Base-by-base conservation (phyloP, 2,113 vertebrate genomes). In the Haplotaxodon microlepis region DNA sequence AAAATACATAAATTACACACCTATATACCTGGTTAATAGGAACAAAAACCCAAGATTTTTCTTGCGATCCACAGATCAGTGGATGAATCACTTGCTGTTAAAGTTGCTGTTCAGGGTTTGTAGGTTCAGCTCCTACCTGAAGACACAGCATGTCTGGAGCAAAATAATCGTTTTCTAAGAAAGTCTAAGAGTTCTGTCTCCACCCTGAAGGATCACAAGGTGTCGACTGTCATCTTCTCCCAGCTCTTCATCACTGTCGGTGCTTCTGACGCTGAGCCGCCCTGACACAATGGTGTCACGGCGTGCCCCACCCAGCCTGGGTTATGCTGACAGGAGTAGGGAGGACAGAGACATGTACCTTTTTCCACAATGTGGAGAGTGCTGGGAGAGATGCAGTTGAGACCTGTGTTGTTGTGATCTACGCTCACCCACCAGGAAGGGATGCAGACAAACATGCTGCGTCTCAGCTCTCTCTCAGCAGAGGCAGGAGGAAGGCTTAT, bases 211-310 rank as follows among this genome's bases (percentile, higher is more conserved):
- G 50, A 76, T 78, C 42, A 78, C 42, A 29, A 84, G 51, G 84
- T 71, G 50, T 61, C 27, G 7, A 5, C 59, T 34, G 69, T 80
- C 82, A 17, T 50, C 73, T 66, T 66, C 76, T 80, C 31, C 12
- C 81, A 40, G 38, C 86, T 86, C 40, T 59, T 61, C 63, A 50
- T 45, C 47, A 71, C 51, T 76, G 88, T 63, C 47, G 47, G 54
- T 61, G 86, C 81, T 29, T 66, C 86, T 89, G 91, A 94, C 47
- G 36, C 57, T 92, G 89, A 94, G 66, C 83, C 5, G 4, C 66
- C 87, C 69, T 92, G 93, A 94, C 94, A 95, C 88, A 95, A 93
- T 94, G 89, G 92, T 93, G 95, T 89, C 92, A 90, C 79, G 5
- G 4, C 56, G 9, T 9, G 47, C 76, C 84, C 90, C 82, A 7